Percentiles rank a stretch among this genome's conserved stretches.
Conservation (phyloP, 2,888 invertebrate genomes). For the Dynastes grantii region DNA sequence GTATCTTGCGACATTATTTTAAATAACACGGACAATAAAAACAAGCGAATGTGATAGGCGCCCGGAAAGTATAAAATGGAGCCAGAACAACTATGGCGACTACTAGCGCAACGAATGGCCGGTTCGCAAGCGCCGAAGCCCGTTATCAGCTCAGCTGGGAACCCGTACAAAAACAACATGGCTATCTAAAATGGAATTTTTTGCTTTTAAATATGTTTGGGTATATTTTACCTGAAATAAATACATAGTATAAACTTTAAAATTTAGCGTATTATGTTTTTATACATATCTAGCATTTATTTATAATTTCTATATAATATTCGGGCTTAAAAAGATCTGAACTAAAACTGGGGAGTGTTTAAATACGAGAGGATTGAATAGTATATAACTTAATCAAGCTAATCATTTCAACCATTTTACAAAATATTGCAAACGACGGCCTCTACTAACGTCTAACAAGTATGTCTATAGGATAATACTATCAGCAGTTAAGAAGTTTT, state of each 20-base stretch:
- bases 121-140: constrained; percentile 14
- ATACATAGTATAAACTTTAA: neutral
- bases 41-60: constrained; percentile 35
- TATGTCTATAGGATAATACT: no score
- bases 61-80: constrained; percentile 41
- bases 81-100: constrained; percentile 15
- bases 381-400: no score
- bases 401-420: no score
- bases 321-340: no score
- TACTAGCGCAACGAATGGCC: constrained; percentile 30
- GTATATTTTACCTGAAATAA: constrained; percentile 11
- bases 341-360: no score
- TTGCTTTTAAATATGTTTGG: constrained; percentile 14
- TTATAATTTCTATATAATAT: no score
- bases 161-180: constrained; percentile 34
- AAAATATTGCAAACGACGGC: no score
- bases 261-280: no score
- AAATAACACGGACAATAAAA: constrained; percentile 10
- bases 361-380: no score
- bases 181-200: constrained; percentile 5
- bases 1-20: constrained; percentile 21
- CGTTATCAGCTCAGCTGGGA: constrained; percentile 8
- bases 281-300: no score
- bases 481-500: no score
- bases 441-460: no score